Evolutionary conservation across 2,797 vertebrate species (phyloP), one percentile per base, ranked within the genome.

Genomic region (Malacoraja senta): DNA sequence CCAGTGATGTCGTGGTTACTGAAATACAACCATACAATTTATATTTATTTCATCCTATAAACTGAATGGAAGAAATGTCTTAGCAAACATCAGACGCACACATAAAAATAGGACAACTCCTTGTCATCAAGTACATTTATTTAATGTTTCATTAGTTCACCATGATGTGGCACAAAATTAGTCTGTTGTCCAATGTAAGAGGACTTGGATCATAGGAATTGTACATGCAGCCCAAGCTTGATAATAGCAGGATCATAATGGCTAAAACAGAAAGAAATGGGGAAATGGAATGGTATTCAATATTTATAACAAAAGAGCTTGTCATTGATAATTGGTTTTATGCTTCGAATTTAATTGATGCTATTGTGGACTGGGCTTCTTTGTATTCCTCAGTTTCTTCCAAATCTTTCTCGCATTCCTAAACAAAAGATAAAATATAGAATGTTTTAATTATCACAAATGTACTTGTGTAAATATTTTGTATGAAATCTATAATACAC

Each of bases 361-460:
- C 97, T 96, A 99, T 96, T 84, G 98, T 92, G 94, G 94, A 96
- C 95, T 95, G 96, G 90, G 98, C 98, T 94, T 98, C 98, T 96
- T 97, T 98, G 96, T 97, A 99, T 95, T 99, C 98, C 93, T 98
- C 97, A 0, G 96, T 93, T 95, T 99, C 98, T 94, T 96, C 96
- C 96, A 99, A 96, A 53, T 99, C 98, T 95, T 97, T 98, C 95
- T 98, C 98, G 72, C 96, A 95, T 95, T 99, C 98, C 99, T 99
- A 96, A 96, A 74, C 26, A 92, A 26, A 92, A 71, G 35, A 92
- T 76, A 76, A 72, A 65, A 74, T 80, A 53, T n/a, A 92, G 90
- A 76, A 29, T 92, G 10, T 92, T 92, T 92, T 92, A 71, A 92
- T 76, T 92, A 44, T 76, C 38, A 44, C 24, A 92, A 15, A 76